These are phyloP conservation scores for Conus ventricosus DNA, from an alignment of 1,140 invertebrate genomes.

Conservation along the genomic window DNA sequence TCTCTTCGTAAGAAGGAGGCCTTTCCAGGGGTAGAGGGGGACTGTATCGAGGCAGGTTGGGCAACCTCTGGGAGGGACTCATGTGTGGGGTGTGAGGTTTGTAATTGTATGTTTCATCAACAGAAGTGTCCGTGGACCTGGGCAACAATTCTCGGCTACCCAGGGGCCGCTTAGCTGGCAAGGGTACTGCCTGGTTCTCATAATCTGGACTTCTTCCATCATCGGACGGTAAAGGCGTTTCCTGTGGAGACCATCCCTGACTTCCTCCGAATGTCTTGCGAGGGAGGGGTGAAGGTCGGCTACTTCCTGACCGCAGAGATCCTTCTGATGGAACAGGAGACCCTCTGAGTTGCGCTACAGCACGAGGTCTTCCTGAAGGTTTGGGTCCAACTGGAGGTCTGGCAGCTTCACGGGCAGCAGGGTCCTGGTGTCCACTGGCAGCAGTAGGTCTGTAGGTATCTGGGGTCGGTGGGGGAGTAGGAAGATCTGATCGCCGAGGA, in stretches of 20 bases:
- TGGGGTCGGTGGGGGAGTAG: slow-evolving; percentile 43
- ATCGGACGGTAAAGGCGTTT: neutral
- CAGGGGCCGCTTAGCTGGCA: neutral
- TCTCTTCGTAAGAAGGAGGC: slow-evolving; percentile 29
- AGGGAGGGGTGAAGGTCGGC: slow-evolving; percentile 21
- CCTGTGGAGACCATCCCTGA: slow-evolving; percentile 9
- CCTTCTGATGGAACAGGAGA: slow-evolving; percentile 21
- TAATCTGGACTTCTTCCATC: neutral
- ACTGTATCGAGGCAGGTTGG: slow-evolving; percentile 30
- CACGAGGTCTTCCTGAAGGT: neutral
- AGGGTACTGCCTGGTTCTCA: slow-evolving; percentile 10
- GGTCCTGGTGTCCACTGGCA: neutral
- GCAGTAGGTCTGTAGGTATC: neutral
- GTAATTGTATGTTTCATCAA: neutral
- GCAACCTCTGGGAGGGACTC: neutral
- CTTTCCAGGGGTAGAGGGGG: slow-evolving; percentile 10
- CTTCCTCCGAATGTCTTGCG: neutral
- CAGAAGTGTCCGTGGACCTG: neutral
- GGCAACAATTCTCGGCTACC: slow-evolving; percentile 2
- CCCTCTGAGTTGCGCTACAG: slow-evolving; percentile 2
- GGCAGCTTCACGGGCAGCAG: neutral
- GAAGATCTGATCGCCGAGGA: slow-evolving; percentile 37
- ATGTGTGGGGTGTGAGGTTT: neutral
- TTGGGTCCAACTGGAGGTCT: slow-evolving; percentile 5
- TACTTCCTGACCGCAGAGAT: neutral